Percentiles rank a stretch among this genome's conserved stretches.
These are phyloP conservation scores for Garrulus glandarius DNA, from an alignment of 2,797 vertebrate genomes.

Conservation along the genomic window DNA sequence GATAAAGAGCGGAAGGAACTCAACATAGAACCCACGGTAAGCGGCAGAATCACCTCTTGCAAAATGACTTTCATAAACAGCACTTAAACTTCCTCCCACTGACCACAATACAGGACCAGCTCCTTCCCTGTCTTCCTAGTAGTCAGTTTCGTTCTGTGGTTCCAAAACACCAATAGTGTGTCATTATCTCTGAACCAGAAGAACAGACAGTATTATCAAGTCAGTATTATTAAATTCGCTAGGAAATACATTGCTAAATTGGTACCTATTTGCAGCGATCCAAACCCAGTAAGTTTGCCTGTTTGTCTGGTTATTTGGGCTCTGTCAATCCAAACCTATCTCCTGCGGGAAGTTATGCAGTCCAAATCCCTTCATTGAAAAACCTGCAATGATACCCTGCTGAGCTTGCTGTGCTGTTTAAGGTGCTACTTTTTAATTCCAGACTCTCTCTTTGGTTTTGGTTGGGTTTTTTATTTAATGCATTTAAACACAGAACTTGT, in stretches of 20 bases:
- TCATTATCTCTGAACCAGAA: not conserved
- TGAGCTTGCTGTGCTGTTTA: not conserved
- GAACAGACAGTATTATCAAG: not conserved
- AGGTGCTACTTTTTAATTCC: not conserved
- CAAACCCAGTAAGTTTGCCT: not conserved
- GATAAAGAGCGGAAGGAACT: slow-evolving; percentile 94
- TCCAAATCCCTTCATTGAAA: not conserved
- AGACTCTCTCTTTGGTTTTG: not conserved
- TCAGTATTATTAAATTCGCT: not conserved
- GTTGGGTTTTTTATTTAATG: not conserved
- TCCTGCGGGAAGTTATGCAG: not conserved
- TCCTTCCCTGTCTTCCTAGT: not conserved
- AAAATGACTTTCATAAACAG: not conserved
- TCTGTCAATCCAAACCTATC: not conserved
- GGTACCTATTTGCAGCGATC: not conserved
- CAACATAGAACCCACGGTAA: slow-evolving; percentile 94
- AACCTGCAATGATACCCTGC: not conserved
- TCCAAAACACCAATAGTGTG: not conserved
- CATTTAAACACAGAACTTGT: not conserved
- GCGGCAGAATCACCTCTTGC: slow-evolving; percentile 38
- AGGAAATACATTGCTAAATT: not conserved
- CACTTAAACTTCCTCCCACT: not conserved
- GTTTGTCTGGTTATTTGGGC: not conserved
- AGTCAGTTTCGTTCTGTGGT: not conserved
- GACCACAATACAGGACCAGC: not conserved